A percentile compares a stretch with the other conserved stretches of the same genome.
Conservation (phyloP, 1,140 invertebrate genomes). For the Chymomyza costata region DNA sequence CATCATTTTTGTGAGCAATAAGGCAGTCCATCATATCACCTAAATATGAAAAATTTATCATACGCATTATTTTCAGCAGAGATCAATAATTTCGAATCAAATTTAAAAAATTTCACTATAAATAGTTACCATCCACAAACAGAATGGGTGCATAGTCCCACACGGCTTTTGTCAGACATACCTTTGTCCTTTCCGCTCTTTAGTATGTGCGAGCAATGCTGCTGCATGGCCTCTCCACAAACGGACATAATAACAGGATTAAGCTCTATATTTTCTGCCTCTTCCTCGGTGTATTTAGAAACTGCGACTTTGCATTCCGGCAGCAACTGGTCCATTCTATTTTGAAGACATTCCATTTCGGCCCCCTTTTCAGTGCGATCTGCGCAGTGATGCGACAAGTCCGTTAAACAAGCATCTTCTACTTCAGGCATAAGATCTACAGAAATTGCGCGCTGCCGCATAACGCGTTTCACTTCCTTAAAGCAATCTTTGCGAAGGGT, state of each 20-base stretch:
- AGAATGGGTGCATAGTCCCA: too few relatives aligned
- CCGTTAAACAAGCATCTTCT: slow-evolving; percentile 91
- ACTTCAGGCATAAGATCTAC: slow-evolving; percentile 96
- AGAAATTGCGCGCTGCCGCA: slow-evolving; percentile 92
- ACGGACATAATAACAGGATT: slow-evolving; percentile 89
- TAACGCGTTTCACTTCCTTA: slow-evolving; percentile 89
- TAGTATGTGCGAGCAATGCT: slow-evolving; percentile 84
- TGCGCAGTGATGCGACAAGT: slow-evolving; percentile 89
- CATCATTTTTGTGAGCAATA: slow-evolving; percentile 93
- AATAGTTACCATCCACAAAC: neutral
- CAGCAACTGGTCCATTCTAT: slow-evolving; percentile 85
- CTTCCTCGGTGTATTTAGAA: slow-evolving; percentile 92
- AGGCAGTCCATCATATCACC: slow-evolving; percentile 95
- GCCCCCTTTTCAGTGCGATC: slow-evolving; percentile 89
- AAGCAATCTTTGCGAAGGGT: slow-evolving; percentile 80
- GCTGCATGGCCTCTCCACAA: slow-evolving; percentile 89
- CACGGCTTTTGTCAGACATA: too few relatives aligned
- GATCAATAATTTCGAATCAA: neutral
- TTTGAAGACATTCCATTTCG: slow-evolving; percentile 95
- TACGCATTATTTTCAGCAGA: too few relatives aligned
- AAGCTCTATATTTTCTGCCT: slow-evolving; percentile 89
- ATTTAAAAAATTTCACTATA: too few relatives aligned
- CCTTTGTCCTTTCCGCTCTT: slow-evolving; percentile 84
- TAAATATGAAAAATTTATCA: slow-evolving; percentile 9
- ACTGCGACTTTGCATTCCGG: slow-evolving; percentile 78